Evolutionary conservation across 2,113 vertebrate species (phyloP).

Genomic region (Hypanus sabinus): DNA sequence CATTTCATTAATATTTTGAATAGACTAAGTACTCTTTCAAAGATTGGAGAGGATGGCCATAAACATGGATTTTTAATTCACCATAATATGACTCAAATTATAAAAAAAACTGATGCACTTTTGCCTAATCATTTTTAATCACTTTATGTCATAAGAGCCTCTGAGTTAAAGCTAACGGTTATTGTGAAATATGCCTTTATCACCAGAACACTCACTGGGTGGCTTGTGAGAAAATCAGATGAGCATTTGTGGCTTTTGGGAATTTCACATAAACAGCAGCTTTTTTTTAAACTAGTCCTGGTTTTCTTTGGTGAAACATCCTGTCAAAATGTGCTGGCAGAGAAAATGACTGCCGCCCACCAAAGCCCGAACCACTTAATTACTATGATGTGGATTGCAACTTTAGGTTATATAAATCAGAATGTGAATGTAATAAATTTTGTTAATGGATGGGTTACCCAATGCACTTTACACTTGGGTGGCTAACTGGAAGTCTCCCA

Average conservation of each 20-base stretch:
- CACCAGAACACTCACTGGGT: conserved; percentile 41
- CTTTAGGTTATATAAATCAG: not conserved
- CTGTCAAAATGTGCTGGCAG: not conserved
- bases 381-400: not conserved
- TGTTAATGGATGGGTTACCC: conserved; percentile 17
- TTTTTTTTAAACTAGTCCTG: conserved; percentile 44
- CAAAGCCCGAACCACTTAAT: not conserved
- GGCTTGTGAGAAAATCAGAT: conserved; percentile 51
- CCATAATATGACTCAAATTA: not conserved
- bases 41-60: not conserved
- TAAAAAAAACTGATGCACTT: not conserved
- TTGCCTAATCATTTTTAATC: not conserved
- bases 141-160: not conserved
- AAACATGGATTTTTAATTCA: not conserved
- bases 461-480: not conserved
- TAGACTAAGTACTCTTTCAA: not conserved
- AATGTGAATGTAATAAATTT: not conserved
- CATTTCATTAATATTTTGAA: not conserved
- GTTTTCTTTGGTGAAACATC: not conserved
- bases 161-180: conserved; percentile 31
- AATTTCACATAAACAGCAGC: conserved; percentile 49
- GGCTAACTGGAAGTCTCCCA: not conserved
- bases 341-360: not conserved
- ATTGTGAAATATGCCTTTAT: conserved; percentile 48
- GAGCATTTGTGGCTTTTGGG: conserved; percentile 49